A percentile compares a stretch with the other conserved stretches of the same genome.
phyloP scores from a whole-genome alignment of 64 coral and sea anemone species.

The Pachyseris speciosa region DNA sequence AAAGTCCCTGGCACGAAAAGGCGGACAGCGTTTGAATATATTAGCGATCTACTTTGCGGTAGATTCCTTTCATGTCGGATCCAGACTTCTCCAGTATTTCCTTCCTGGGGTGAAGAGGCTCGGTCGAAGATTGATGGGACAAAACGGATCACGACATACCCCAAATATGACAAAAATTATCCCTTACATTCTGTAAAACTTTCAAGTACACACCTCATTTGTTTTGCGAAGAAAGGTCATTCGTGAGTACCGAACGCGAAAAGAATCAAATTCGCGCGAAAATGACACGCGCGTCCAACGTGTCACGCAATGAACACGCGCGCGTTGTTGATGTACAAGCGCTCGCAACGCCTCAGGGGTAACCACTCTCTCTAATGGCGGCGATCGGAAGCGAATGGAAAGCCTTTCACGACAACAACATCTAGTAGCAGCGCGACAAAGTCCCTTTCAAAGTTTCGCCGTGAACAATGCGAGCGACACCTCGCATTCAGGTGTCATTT shows the following conservation, averaged over 20 bases:
- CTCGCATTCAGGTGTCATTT: background rate
- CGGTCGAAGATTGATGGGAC: background rate
- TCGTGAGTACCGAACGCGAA: background rate
- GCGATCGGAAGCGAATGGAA: constrained; percentile 74
- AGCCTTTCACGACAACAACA: constrained; percentile 57
- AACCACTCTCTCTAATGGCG: constrained; percentile 79
- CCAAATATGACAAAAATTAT: background rate
- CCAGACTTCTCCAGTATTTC: constrained; percentile 1
- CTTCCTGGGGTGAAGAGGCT: constrained; percentile 1
- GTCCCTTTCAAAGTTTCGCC: constrained; percentile 15
- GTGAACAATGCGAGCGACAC: constrained; percentile 62
- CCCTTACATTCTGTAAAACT: background rate
- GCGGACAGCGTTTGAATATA: constrained; percentile 12
- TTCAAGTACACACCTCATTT: background rate
- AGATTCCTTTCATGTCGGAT: background rate
- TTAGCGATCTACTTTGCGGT: background rate
- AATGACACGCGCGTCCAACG: background rate
- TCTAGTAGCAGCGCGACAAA: constrained; percentile 37
- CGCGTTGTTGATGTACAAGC: constrained; percentile 37
- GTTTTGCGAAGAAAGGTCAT: background rate
- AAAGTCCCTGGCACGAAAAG: background rate
- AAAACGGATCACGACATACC: background rate
- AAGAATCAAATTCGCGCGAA: background rate
- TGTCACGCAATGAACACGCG: background rate
- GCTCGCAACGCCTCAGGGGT: constrained; percentile 45